These are phyloP conservation scores for Spinus olivaceus DNA, from an alignment of 2,797 vertebrate genomes.

Conservation along the genomic window DNA sequence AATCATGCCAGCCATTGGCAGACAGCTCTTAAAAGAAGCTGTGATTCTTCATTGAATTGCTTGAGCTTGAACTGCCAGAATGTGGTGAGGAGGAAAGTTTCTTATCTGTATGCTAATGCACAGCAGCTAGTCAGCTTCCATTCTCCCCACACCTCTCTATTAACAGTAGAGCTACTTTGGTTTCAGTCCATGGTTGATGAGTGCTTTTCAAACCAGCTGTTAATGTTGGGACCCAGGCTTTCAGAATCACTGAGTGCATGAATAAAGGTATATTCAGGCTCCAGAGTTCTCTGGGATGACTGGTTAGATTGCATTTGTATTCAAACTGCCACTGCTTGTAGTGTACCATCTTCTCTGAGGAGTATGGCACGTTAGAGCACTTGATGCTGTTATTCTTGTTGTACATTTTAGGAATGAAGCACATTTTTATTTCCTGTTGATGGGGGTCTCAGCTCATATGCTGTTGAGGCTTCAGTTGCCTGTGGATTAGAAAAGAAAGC, in stretches of 20 bases:
- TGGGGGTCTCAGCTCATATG: not conserved
- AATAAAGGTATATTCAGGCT: not conserved
- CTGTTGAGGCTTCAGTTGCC: not conserved
- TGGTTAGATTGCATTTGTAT: not conserved
- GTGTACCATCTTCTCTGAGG: not conserved
- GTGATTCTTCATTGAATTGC: not conserved
- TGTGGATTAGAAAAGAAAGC: not conserved
- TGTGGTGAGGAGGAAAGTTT: not conserved
- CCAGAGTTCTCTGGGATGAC: not conserved
- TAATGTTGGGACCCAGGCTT: not conserved
- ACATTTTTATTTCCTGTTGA: not conserved
- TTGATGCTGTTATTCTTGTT: not conserved
- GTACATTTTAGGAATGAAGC: not conserved
- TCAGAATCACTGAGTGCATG: not conserved
- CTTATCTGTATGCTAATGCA: not conserved
- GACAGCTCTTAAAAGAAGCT: not conserved
- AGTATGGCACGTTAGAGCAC: not conserved
- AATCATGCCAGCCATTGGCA: not conserved
- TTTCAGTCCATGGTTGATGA: not conserved
- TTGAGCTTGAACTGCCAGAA: not conserved
- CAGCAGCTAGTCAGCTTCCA: not conserved
- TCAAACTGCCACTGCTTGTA: not conserved
- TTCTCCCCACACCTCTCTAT: not conserved
- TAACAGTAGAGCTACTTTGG: not conserved
- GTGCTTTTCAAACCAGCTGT: not conserved